Conservation (phyloP, 2,888 invertebrate genomes). For the Zelleria hepariella region DNA sequence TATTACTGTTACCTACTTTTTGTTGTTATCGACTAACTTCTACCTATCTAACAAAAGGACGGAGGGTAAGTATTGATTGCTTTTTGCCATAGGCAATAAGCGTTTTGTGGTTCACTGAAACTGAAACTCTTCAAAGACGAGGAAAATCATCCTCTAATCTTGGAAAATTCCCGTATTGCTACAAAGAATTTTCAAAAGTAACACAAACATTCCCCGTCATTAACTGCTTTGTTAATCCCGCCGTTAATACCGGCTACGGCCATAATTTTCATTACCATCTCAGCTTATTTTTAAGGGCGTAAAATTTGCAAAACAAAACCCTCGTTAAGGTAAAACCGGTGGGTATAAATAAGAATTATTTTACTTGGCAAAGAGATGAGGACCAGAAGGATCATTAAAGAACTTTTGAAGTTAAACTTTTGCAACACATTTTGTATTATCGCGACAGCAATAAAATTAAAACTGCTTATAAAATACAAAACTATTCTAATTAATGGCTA, state of each 20-base stretch:
- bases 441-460: too few relatives aligned
- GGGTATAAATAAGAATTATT: conserved; percentile 51
- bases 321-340: conserved; percentile 38
- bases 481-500: too few relatives aligned
- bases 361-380: conserved; percentile 23
- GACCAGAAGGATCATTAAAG: too few relatives aligned
- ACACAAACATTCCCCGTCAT: not conserved
- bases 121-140: too few relatives aligned
- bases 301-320: conserved; percentile 17
- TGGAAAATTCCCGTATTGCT: not conserved
- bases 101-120: too few relatives aligned
- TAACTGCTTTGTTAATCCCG: not conserved
- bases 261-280: not conserved
- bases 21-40: not conserved
- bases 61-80: too few relatives aligned
- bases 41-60: not conserved
- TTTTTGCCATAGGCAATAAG: too few relatives aligned
- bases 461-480: too few relatives aligned
- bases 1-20: not conserved
- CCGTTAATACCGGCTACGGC: not conserved
- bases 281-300: not conserved
- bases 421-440: too few relatives aligned
- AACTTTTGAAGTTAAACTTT: too few relatives aligned
- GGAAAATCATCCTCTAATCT: not conserved
- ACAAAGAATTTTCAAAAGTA: not conserved